These are phyloP conservation scores for Nebria brevicollis DNA, from an alignment of 2,888 invertebrate genomes.

Conservation along the genomic window DNA sequence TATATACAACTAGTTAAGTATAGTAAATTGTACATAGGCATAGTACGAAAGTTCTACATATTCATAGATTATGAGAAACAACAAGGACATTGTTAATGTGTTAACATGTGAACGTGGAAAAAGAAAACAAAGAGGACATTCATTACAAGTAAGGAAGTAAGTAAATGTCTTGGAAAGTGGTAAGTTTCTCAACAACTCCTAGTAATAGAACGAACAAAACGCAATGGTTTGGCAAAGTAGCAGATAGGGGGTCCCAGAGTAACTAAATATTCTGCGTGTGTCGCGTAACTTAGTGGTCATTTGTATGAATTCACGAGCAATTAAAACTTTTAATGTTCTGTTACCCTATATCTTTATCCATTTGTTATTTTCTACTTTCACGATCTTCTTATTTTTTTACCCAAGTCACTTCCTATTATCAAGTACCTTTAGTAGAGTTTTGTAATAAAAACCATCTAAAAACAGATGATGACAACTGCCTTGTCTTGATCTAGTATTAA, in stretches of 20 bases:
- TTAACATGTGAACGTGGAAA: neutral
- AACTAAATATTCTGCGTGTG: slow-evolving; percentile 31
- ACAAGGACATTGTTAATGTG: neutral
- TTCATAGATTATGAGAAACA: slow-evolving; percentile 8
- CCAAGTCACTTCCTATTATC: neutral
- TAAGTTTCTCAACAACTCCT: slow-evolving; percentile 25
- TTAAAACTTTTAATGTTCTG: slow-evolving; percentile 38
- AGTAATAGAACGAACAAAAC: slow-evolving; percentile 4
- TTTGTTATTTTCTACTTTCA: neutral
- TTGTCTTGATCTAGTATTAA: no score
- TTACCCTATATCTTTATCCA: neutral
- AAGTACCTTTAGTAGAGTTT: neutral
- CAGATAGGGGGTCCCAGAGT: slow-evolving; percentile 31
- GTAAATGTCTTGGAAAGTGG: slow-evolving; percentile 43
- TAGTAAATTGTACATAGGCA: neutral
- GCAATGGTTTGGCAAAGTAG: slow-evolving; percentile 42
- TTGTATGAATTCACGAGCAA: slow-evolving; percentile 37
- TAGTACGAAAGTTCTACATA: neutral
- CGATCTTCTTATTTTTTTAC: slow-evolving; percentile 1
- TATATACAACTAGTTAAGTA: neutral
- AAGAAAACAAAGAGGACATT: slow-evolving; percentile 6
- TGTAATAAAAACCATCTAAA: neutral
- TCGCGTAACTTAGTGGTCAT: slow-evolving; percentile 45
- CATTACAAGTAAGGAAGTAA: slow-evolving; percentile 6
- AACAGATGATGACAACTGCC: no score